These are phyloP conservation scores for Pyrrhia umbra DNA, from an alignment of 2,888 invertebrate species.

Conservation along the genomic window DNA sequence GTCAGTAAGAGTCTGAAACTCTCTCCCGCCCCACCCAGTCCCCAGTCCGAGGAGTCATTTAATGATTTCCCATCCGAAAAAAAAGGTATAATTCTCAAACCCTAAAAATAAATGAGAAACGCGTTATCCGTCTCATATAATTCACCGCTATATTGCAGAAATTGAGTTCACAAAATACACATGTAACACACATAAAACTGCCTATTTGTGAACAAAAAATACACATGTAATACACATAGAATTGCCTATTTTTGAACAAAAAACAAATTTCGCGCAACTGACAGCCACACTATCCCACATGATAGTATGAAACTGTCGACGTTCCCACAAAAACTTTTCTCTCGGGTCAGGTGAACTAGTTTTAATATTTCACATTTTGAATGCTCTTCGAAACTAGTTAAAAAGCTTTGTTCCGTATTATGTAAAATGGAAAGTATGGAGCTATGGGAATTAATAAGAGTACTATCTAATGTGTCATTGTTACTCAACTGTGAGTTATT, in stretches of 20 bases:
- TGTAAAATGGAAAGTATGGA: constrained; percentile 57
- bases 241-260: neutral
- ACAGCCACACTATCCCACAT: constrained; percentile 1
- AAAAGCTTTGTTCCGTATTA: constrained; percentile 61
- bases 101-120: neutral
- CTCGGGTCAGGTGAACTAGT: constrained; percentile 69
- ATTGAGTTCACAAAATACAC: neutral
- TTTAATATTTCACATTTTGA: constrained; percentile 76
- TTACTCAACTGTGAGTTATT: constrained; percentile 27
- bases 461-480: constrained; percentile 46
- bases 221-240: neutral
- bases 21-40: too few relatives aligned
- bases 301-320: constrained; percentile 17
- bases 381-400: constrained; percentile 61
- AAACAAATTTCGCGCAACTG: constrained; percentile 22
- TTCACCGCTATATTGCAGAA: neutral
- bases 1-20: too few relatives aligned
- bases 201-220: too few relatives aligned
- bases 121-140: neutral
- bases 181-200: neutral
- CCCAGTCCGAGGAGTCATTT: too few relatives aligned
- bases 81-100: too few relatives aligned
- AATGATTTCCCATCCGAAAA: too few relatives aligned
- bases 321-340: constrained; percentile 61
- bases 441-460: constrained; percentile 44